These are phyloP conservation scores for Rhopalosiphum nymphaeae DNA, from an alignment of 2,888 invertebrate species.

Conservation along the genomic window DNA sequence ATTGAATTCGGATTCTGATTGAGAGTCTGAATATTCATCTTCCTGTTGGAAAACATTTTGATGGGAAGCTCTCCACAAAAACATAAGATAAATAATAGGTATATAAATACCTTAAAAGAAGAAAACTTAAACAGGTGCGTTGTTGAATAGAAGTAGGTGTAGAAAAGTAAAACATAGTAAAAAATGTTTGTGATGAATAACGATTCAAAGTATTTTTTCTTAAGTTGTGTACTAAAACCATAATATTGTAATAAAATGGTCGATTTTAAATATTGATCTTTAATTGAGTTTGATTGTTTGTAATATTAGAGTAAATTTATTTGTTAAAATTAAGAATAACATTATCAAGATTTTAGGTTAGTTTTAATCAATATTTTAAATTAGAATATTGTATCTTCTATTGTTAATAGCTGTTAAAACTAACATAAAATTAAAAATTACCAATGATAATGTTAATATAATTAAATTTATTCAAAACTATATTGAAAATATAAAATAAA, in stretches of 20 bases:
- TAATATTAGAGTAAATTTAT: not conserved
- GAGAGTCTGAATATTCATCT: not conserved
- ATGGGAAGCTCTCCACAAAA: slow-evolving; percentile 32
- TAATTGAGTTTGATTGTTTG: not conserved
- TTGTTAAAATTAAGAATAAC: not conserved
- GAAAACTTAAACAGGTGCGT: not conserved
- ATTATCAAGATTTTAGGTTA: not conserved
- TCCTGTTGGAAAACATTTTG: slow-evolving; percentile 52
- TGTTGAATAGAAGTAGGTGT: not conserved
- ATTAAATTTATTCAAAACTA: not conserved
- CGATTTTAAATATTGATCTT: not conserved
- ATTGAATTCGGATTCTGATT: not conserved
- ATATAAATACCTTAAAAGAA: not conserved
- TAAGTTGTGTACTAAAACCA: not conserved
- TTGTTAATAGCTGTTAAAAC: not conserved
- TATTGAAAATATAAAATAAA: not conserved
- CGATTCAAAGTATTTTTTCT: not conserved
- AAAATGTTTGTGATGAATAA: not conserved
- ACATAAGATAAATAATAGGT: not conserved
- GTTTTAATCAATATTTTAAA: not conserved
- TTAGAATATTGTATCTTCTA: not conserved
- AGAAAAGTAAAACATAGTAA: not conserved
- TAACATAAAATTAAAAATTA: not conserved
- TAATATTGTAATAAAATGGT: not conserved
- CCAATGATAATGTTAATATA: not conserved